Evolutionary conservation across 1,140 invertebrate genomes (phyloP).

Genomic region (Cydia fagiglandana): DNA sequence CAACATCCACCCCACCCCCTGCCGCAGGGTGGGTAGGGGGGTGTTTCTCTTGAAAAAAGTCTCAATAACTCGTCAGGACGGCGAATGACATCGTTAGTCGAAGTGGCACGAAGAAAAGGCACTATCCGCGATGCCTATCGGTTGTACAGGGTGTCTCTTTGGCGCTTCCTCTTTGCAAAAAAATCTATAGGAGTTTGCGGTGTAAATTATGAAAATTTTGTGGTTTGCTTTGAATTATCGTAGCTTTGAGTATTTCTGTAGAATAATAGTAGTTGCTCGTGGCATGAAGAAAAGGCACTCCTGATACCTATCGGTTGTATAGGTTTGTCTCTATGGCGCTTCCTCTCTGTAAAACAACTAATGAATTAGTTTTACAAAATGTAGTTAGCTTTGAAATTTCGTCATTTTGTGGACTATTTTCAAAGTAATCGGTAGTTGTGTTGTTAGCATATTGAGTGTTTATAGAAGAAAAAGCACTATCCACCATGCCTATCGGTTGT

Average conservation of each 20-base stretch:
- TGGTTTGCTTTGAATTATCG: not conserved
- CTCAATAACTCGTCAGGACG: slow-evolving; percentile 76
- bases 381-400: no score
- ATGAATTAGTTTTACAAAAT: not conserved
- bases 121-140: slow-evolving; percentile 70
- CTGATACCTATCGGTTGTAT: no score
- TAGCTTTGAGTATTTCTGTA: no score
- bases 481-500: no score
- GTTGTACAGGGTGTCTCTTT: slow-evolving; percentile 55
- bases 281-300: no score
- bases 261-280: no score
- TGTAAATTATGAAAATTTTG: not conserved
- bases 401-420: no score
- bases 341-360: no score
- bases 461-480: no score
- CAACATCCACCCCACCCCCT: slow-evolving; percentile 33
- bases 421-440: no score
- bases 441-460: no score
- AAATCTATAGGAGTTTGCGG: not conserved
- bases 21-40: slow-evolving; percentile 47
- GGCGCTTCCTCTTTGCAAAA: not conserved
- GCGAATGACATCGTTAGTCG: slow-evolving; percentile 76
- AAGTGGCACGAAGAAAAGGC: slow-evolving; percentile 75
- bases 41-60: slow-evolving; percentile 76
- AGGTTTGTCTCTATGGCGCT: no score